These are phyloP conservation scores for Mormyrus hasselquistii DNA, from an alignment of 2,797 vertebrate species.

Conservation along the genomic window DNA sequence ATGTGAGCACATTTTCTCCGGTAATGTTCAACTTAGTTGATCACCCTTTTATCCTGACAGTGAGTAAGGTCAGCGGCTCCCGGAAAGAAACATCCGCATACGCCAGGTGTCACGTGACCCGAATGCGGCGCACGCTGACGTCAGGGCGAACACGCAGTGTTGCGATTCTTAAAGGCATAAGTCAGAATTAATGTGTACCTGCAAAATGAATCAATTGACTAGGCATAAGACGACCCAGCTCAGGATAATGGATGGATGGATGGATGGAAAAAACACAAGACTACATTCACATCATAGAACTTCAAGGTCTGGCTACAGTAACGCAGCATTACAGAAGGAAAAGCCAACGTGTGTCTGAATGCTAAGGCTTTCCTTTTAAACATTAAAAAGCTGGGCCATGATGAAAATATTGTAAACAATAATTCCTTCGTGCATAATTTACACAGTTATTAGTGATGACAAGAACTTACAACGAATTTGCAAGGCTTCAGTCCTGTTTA, in stretches of 20 bases:
- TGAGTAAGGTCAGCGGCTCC: conserved; percentile 18
- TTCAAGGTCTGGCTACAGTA: background rate
- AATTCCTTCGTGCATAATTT: background rate
- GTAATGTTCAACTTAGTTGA: background rate
- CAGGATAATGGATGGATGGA: background rate
- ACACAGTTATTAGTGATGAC: background rate
- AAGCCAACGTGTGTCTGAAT: background rate
- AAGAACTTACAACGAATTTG: background rate
- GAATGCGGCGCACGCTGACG: background rate
- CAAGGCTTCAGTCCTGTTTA: background rate
- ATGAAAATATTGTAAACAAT: background rate
- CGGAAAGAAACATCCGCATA: conserved; percentile 10
- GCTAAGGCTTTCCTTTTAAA: background rate
- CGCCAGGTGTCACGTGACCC: conserved; percentile 9
- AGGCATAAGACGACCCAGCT: background rate
- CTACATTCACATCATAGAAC: background rate
- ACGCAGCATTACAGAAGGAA: background rate
- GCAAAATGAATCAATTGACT: background rate
- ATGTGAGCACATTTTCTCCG: conserved; percentile 16
- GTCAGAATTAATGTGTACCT: background rate
- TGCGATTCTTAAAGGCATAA: background rate
- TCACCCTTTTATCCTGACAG: conserved; percentile 16
- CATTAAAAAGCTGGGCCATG: background rate
- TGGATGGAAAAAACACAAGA: background rate
- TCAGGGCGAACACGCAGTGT: background rate